phyloP scores from a whole-genome alignment of 2,797 vertebrate genomes.

The Sebastolobus altivelis region DNA sequence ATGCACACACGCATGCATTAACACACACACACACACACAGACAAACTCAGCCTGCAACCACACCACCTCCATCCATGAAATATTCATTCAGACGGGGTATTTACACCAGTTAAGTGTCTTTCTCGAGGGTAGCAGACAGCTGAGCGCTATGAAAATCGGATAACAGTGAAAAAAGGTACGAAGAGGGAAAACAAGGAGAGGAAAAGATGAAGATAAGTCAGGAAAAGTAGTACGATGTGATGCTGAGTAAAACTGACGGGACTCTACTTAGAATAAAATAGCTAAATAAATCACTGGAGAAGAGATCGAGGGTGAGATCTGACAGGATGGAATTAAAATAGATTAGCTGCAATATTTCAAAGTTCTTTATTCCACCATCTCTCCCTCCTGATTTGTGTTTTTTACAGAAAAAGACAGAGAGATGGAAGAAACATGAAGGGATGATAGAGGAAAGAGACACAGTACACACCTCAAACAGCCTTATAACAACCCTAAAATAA shows the following conservation, averaged over 20 bases:
- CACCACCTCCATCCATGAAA: conserved; percentile 35
- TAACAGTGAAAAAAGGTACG: conserved; percentile 31
- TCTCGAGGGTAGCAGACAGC: conserved; percentile 52
- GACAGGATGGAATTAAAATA: conserved; percentile 34
- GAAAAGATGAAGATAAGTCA: not conserved
- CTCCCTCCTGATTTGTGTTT: conserved; percentile 27
- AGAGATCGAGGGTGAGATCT: conserved; percentile 9
- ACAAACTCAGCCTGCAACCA: not conserved
- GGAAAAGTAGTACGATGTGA: not conserved
- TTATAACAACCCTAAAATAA: not conserved
- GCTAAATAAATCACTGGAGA: not conserved
- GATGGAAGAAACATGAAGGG: not conserved
- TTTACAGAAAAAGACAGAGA: conserved; percentile 1
- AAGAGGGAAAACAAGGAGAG: conserved; percentile 12
- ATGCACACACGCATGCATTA: conserved; percentile 44
- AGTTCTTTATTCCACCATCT: not conserved
- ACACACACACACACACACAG: conserved; percentile 20
- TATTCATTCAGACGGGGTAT: conserved; percentile 72
- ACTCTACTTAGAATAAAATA: conserved; percentile 10
- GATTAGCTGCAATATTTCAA: conserved; percentile 19
- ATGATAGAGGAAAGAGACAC: not conserved
- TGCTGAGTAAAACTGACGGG: conserved; percentile 1
- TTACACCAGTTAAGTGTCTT: conserved; percentile 75
- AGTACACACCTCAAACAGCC: not conserved
- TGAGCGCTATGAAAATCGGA: conserved; percentile 41